Evolutionary conservation across 2,888 invertebrate genomes (phyloP).

Genomic region (Spilarctia lutea): DNA sequence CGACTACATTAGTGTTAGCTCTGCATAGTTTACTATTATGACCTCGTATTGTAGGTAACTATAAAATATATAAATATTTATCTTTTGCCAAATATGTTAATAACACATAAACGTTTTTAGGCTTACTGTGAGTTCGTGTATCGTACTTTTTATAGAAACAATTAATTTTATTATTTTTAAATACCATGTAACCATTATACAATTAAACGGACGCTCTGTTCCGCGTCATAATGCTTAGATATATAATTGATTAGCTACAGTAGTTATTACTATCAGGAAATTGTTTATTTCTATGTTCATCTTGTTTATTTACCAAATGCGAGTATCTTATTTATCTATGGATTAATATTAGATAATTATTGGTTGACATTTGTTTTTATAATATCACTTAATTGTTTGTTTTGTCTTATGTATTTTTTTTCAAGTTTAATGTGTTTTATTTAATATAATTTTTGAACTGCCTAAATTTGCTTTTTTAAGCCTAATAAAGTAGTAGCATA

Average conservation of each 20-base stretch:
- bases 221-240: slow-evolving; percentile 33
- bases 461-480: background rate
- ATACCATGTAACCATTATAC: slow-evolving; percentile 27
- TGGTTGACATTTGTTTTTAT: background rate
- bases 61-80: slow-evolving; percentile 5
- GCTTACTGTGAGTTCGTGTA: slow-evolving; percentile 7
- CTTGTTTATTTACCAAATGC: slow-evolving; percentile 2
- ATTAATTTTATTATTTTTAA: slow-evolving; percentile 25
- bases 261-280: slow-evolving; percentile 48
- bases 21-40: background rate
- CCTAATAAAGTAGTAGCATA: background rate
- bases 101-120: background rate
- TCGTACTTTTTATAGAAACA: slow-evolving; percentile 17
- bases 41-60: background rate
- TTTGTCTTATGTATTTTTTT: background rate
- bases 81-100: slow-evolving; percentile 3
- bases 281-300: slow-evolving; percentile 17
- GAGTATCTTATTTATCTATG: background rate
- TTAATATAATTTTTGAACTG: too few relatives aligned
- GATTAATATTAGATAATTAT: background rate
- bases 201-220: slow-evolving; percentile 33
- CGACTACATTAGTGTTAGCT: background rate
- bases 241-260: slow-evolving; percentile 46
- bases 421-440: too few relatives aligned
- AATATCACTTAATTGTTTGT: background rate